These are phyloP conservation scores for Tupaia tana DNA, from an alignment of 2,113 vertebrate genomes.

Conservation along the genomic window DNA sequence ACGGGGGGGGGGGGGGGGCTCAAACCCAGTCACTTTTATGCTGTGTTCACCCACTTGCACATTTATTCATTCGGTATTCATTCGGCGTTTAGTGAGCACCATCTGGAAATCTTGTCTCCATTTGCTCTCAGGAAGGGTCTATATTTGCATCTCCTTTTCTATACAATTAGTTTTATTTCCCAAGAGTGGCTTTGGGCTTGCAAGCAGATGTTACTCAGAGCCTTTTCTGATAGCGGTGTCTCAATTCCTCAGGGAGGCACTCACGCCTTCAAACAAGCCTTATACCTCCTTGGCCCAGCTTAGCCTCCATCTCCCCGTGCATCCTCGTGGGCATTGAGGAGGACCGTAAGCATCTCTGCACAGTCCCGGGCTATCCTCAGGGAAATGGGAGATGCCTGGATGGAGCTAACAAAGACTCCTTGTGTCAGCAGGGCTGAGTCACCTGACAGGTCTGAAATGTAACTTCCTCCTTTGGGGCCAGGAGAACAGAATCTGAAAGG, in stretches of 20 bases:
- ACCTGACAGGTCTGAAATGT: slow-evolving; percentile 58
- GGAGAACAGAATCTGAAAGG: slow-evolving; percentile 26
- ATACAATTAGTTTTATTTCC: slow-evolving; percentile 24
- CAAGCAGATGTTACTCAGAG: slow-evolving; percentile 9
- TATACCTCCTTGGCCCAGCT: neutral
- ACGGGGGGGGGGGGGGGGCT: neutral
- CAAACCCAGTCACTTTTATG: neutral
- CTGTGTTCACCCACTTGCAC: neutral
- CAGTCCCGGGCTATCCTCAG: neutral
- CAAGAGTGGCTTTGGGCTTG: slow-evolving; percentile 28
- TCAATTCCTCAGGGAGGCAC: neutral
- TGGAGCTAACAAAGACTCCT: slow-evolving; percentile 46
- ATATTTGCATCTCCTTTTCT: neutral
- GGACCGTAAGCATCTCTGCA: neutral
- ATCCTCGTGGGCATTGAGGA: neutral
- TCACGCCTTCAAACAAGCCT: slow-evolving; percentile 1
- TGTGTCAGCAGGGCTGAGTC: slow-evolving; percentile 21
- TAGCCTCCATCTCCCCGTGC: neutral
- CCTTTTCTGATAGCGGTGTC: neutral
- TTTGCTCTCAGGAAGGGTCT: slow-evolving; percentile 13
- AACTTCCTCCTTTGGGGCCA: slow-evolving; percentile 18
- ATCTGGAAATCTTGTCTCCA: slow-evolving; percentile 37
- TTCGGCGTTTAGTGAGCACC: neutral
- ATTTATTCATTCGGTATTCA: neutral
- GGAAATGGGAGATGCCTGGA: neutral